Evolutionary conservation across 2,888 invertebrate genomes (phyloP), one percentile per base, ranked within the genome.

Genomic region (Aelia acuminata): DNA sequence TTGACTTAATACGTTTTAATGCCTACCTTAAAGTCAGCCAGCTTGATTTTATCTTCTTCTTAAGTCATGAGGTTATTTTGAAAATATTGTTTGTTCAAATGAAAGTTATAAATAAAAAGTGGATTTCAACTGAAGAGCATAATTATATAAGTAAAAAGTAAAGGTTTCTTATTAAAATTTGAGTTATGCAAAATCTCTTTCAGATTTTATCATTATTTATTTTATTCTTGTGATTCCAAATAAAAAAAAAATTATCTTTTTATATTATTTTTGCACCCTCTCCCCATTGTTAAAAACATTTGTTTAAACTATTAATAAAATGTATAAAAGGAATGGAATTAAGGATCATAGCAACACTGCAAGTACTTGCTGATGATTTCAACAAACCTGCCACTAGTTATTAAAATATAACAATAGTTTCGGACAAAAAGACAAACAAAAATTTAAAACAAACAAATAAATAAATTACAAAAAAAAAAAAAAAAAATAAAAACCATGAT

Each of bases 301-400:
- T 35, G 22, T n/a, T 75, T 10, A 49, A 11, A 53, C 18, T 43
- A 84, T 84, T 43, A 31, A 48, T 84, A 75, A 49, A 87, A 87
- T n/a, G 31, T 39, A 48, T 50, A 88, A 87, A 49, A 49, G 88
- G 85, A 88, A 89, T 84, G 88, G 87, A 84, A 85, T 75, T 35
- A 87, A 88, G 89, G 87, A 90, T 88, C 89, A 87, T 89, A 89
- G 90, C 90, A 90, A 90, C 90, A 90, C 90, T 90, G 90, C 90
- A 90, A 90, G 90, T 90, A 90, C 90, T 89, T 87, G 88, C 80
- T 88, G 88, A 84, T 88, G 89, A 89, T 90, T 84, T 89, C 88
- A 88, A 90, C 90, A 90, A 90, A 90, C 90, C 90, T 89, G 89
- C 90, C 90, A 89, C 88, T 89, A 88, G 89, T 85, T 88, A 88